Percentiles rank a stretch among this genome's conserved stretches.
These are phyloP conservation scores for Andrena marginata DNA, from an alignment of 2,888 invertebrate genomes.

Conservation along the genomic window DNA sequence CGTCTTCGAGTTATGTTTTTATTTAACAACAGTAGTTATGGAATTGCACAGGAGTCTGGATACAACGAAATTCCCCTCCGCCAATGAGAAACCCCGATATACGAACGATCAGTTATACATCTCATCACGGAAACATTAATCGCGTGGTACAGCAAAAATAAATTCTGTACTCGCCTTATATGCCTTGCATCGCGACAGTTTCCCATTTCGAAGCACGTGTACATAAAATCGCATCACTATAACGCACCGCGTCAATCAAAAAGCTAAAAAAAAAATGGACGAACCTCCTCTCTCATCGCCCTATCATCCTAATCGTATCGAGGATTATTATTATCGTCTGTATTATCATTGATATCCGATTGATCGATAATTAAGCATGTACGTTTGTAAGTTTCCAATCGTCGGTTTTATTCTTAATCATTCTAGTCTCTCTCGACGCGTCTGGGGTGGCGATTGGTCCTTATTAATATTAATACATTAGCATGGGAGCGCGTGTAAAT, in stretches of 20 bases:
- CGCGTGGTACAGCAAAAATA: neutral
- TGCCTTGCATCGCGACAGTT: slow-evolving; percentile 15
- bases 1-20: neutral
- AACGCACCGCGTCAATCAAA: slow-evolving; percentile 32
- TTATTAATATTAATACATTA: slow-evolving; percentile 10
- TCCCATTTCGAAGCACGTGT: slow-evolving; percentile 37
- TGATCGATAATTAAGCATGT: slow-evolving; percentile 53
- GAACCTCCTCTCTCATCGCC: neutral
- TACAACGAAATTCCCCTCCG: neutral
- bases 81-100: slow-evolving; percentile 17
- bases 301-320: slow-evolving; percentile 30
- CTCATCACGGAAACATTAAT: neutral
- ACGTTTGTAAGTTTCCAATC: slow-evolving; percentile 53
- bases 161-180: neutral
- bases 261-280: slow-evolving; percentile 5
- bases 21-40: neutral
- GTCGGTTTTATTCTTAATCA: slow-evolving; percentile 80
- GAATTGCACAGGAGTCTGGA: neutral
- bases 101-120: slow-evolving; percentile 20
- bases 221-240: slow-evolving; percentile 46
- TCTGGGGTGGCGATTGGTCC: slow-evolving; percentile 77
- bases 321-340: slow-evolving; percentile 49
- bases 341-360: slow-evolving; percentile 48
- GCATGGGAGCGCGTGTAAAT: slow-evolving; percentile 45
- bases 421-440: slow-evolving; percentile 83